Base-by-base conservation (phyloP, 2,888 invertebrate species). In the Platypus cylindrus region DNA sequence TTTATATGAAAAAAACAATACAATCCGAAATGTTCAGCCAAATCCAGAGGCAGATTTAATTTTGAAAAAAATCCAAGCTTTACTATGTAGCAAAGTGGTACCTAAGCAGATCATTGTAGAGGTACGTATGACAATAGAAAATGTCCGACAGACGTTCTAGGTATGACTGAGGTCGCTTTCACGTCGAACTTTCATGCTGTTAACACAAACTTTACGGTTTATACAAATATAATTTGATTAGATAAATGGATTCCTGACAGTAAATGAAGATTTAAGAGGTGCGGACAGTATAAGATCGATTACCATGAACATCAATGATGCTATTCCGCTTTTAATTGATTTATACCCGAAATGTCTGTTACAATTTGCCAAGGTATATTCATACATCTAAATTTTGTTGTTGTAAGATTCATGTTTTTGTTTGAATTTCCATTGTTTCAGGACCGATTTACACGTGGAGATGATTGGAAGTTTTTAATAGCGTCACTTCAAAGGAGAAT, bases 351-450 rank as follows among this genome's bases (percentile, higher is more conserved):
- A 70, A 45, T 71, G 70, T 48, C 53, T 77, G 17, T 59, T 76
- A 44, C 71, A 73, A 36, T 78, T 73, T 54, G 74, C 73, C 29
- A 75, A 76, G 67, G 78, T 76, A 28, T 36, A 24, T 23, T 28
- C 17, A 29, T 5, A 29, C 13, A 15, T 8, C 13, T 26, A 25
- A 32, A 30, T 25, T 9, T 18, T 20, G 7, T 24, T 16, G 11
- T 17, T 11, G 29, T 20, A 5, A 20, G 26, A 3, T 26, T 27
- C 13, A 23, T 16, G 9, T 2, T 13, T 11, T 7, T 23, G 8
- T 22, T 12, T 27, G 16, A 18, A 12, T n/a, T 30, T 3, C 9
- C 11, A 17, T 27, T 16, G 22, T 36, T 42, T 36, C 28, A 63
- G 63, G 65, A 66, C 44, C 57, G 61, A 29, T 63, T 65, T 37